Conservation (phyloP, 2,888 invertebrate species). For the Monochamus alternatus region DNA sequence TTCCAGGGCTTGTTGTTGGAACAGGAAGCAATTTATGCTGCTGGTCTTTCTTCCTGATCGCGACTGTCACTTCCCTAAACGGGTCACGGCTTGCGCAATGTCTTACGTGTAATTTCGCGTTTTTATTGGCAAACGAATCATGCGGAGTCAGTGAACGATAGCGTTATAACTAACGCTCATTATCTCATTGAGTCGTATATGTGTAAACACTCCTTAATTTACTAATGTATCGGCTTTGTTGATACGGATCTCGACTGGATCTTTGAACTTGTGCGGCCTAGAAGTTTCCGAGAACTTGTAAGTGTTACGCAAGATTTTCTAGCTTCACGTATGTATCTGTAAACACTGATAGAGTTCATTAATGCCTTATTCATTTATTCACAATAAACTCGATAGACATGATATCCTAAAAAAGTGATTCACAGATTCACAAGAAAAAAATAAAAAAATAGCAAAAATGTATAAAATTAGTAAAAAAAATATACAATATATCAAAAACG, state of each 20-base stretch:
- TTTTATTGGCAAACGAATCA: conserved; percentile 20
- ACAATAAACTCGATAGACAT: too few relatives aligned
- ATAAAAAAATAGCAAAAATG: too few relatives aligned
- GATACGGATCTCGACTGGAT: conserved; percentile 20
- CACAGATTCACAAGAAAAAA: too few relatives aligned
- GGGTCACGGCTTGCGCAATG: neutral
- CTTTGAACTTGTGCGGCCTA: conserved; percentile 17
- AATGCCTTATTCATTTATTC: too few relatives aligned
- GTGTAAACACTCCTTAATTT: conserved; percentile 29
- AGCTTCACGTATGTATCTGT: too few relatives aligned
- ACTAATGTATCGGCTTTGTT: conserved; percentile 16
- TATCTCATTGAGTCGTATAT: conserved; percentile 12
- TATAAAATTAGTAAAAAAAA: too few relatives aligned
- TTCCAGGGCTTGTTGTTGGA: neutral
- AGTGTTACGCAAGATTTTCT: neutral
- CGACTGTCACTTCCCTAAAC: conserved; percentile 6
- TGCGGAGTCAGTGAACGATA: conserved; percentile 30
- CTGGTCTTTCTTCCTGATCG: conserved; percentile 14
- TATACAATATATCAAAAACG: too few relatives aligned
- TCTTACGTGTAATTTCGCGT: neutral
- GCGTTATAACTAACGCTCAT: conserved; percentile 19
- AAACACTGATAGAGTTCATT: too few relatives aligned
- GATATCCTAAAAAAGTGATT: too few relatives aligned
- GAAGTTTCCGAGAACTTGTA: neutral
- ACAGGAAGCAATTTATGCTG: conserved; percentile 4